Conservation (phyloP, 2,113 vertebrate species). For the Callopanchax toddi region DNA sequence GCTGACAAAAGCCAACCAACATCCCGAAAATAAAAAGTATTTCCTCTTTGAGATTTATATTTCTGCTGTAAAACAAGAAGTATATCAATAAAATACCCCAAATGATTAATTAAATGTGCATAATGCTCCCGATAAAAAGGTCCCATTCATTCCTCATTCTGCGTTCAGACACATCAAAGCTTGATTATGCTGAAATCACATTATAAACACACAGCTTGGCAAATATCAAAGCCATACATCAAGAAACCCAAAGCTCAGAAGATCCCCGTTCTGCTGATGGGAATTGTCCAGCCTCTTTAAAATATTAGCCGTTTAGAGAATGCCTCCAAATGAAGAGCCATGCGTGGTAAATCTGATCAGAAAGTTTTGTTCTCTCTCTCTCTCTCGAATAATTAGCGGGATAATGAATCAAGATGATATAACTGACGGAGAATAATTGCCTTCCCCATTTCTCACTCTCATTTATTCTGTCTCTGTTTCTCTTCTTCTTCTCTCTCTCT, state of each 20-base stretch:
- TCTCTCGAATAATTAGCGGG: slow-evolving; percentile 42
- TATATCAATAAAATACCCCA: slow-evolving; percentile 29
- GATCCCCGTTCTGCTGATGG: slow-evolving; percentile 34
- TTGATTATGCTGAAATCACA: slow-evolving; percentile 37
- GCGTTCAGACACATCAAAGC: slow-evolving; percentile 28
- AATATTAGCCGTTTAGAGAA: slow-evolving; percentile 30
- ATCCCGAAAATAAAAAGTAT: slow-evolving; percentile 1
- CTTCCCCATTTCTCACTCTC: slow-evolving; percentile 33
- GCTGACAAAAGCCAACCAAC: slow-evolving; percentile 13
- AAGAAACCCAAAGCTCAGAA: slow-evolving; percentile 32
- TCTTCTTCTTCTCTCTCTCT: too few species aligned
- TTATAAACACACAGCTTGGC: slow-evolving; percentile 22
- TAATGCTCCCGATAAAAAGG: slow-evolving; percentile 45
- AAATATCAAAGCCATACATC: slow-evolving; percentile 66
- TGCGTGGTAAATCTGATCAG: slow-evolving; percentile 10
- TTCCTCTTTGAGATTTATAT: slow-evolving; percentile 19
- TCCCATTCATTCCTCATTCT: slow-evolving; percentile 58
- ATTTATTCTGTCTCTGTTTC: slow-evolving; percentile 21
- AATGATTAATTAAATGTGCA: slow-evolving; percentile 49
- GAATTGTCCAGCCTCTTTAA: slow-evolving; percentile 32
- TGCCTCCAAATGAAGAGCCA: slow-evolving; percentile 11
- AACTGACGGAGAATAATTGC: slow-evolving; percentile 54
- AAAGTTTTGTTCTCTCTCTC: slow-evolving; percentile 20
- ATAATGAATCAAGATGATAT: slow-evolving; percentile 63
- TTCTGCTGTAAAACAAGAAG: slow-evolving; percentile 27